Percentiles rank a stretch among this genome's conserved stretches.
Evolutionary conservation across 1,140 invertebrate genomes (phyloP).

Genomic region (Micrasema minimum): DNA sequence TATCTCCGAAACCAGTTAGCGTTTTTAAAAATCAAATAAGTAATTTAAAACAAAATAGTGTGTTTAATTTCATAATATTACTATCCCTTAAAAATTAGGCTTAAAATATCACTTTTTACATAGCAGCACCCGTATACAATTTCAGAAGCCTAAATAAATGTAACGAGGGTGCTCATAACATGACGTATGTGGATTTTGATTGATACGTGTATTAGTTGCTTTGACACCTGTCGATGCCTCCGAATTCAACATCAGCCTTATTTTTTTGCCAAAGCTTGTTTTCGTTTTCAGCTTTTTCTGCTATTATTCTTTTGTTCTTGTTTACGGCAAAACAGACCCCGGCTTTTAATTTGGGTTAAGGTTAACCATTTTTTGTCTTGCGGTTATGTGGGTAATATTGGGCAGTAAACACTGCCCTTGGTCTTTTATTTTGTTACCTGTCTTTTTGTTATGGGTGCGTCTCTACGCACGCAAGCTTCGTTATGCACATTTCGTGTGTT

Average conservation of each 20-base stretch:
- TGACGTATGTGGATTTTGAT: conserved; percentile 16
- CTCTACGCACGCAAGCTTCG: neutral
- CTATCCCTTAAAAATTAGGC: no score
- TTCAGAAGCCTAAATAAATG: conserved; percentile 20
- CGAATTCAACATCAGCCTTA: conserved; percentile 20
- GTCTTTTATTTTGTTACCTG: neutral
- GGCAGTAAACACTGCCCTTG: no score
- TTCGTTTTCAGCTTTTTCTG: conserved; percentile 19
- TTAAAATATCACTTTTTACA: no score
- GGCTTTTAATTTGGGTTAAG: conserved; percentile 10
- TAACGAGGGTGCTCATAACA: conserved; percentile 1
- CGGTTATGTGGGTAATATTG: conserved; percentile 3
- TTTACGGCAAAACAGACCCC: neutral
- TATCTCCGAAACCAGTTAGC: no score
- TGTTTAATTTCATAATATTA: no score
- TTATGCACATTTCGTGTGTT: no score
- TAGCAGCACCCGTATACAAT: neutral
- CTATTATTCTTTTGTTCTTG: conserved; percentile 2
- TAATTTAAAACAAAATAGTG: no score
- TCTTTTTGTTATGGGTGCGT: neutral
- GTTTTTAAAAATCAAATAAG: no score
- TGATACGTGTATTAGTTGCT: conserved; percentile 37
- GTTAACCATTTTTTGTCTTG: conserved; percentile 8
- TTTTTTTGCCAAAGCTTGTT: conserved; percentile 15
- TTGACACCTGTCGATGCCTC: conserved; percentile 42